These are phyloP conservation scores for Eupithecia inturbata DNA, from an alignment of 2,888 invertebrate genomes.

Conservation along the genomic window DNA sequence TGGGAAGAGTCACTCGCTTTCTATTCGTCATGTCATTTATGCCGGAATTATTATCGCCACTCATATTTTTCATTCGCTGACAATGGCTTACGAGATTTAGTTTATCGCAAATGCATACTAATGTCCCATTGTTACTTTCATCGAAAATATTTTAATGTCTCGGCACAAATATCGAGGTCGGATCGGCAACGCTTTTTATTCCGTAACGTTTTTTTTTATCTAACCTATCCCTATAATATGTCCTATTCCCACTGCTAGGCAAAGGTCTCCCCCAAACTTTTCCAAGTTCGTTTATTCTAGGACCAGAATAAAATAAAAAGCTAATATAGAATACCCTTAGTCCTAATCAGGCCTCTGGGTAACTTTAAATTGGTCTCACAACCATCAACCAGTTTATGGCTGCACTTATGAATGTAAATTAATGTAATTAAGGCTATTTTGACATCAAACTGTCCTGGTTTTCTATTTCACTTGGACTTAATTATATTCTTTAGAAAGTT, in stretches of 20 bases:
- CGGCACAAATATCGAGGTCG: conserved; percentile 57
- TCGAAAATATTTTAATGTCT: conserved; percentile 58
- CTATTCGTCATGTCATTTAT: conserved; percentile 63
- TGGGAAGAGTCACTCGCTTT: conserved; percentile 55
- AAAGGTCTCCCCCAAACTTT: too few species aligned
- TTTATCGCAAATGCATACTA: conserved; percentile 68
- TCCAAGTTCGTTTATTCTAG: too few species aligned
- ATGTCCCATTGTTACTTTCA: conserved; percentile 69
- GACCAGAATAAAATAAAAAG: neutral
- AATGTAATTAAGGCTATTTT: conserved; percentile 40
- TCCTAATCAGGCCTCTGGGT: conserved; percentile 38
- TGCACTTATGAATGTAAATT: conserved; percentile 37
- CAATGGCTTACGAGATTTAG: conserved; percentile 62
- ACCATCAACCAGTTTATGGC: conserved; percentile 37
- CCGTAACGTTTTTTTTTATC: too few species aligned
- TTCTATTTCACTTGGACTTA: conserved; percentile 40
- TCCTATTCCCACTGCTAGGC: too few species aligned
- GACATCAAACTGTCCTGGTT: conserved; percentile 40
- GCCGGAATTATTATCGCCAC: conserved; percentile 60
- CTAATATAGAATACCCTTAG: conserved; percentile 28
- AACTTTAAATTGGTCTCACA: conserved; percentile 26
- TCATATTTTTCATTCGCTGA: conserved; percentile 55
- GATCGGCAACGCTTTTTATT: conserved; percentile 49
- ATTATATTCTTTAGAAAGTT: conserved; percentile 40
- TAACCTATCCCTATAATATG: too few species aligned